These are phyloP conservation scores for Siderastrea radians DNA, from an alignment of 92 coral and sea anemone genomes.

Conservation along the genomic window DNA sequence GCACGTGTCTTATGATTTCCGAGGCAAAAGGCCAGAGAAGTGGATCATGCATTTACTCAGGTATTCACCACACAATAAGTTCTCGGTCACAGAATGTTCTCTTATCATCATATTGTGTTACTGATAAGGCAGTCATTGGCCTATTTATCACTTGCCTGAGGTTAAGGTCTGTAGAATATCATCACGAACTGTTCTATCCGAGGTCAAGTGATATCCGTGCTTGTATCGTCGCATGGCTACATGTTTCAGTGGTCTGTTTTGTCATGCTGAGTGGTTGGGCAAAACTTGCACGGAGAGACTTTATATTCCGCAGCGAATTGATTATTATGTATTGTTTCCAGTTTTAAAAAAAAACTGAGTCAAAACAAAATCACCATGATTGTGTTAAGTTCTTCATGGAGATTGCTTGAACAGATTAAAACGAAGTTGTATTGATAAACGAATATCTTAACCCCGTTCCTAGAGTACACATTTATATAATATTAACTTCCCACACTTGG, in stretches of 20 bases:
- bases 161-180: slow-evolving; percentile 9
- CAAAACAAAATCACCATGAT: not conserved
- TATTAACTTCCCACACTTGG: not conserved
- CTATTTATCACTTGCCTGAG: slow-evolving; percentile 18
- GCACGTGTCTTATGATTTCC: not conserved
- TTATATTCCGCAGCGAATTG: not conserved
- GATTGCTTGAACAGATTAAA: slow-evolving; percentile 10
- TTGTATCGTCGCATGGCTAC: slow-evolving; percentile 1
- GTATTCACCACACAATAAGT: not conserved
- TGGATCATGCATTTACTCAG: not conserved
- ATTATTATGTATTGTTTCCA: not conserved
- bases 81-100: not conserved
- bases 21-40: not conserved
- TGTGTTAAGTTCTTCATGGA: not conserved
- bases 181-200: slow-evolving; percentile 1
- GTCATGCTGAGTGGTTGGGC: not conserved
- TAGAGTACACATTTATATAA: not conserved
- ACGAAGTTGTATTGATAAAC: not conserved
- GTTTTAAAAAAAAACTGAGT: not conserved
- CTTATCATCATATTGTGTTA: slow-evolving; percentile 26
- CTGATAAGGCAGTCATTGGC: slow-evolving; percentile 31
- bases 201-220: slow-evolving; percentile 34
- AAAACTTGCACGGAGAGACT: not conserved
- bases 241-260: not conserved
- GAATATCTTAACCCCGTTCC: not conserved